Evolutionary conservation across 2,113 vertebrate species (phyloP), one percentile per base, ranked within the genome.

Genomic region (Brachyhypopomus occidentalis): DNA sequence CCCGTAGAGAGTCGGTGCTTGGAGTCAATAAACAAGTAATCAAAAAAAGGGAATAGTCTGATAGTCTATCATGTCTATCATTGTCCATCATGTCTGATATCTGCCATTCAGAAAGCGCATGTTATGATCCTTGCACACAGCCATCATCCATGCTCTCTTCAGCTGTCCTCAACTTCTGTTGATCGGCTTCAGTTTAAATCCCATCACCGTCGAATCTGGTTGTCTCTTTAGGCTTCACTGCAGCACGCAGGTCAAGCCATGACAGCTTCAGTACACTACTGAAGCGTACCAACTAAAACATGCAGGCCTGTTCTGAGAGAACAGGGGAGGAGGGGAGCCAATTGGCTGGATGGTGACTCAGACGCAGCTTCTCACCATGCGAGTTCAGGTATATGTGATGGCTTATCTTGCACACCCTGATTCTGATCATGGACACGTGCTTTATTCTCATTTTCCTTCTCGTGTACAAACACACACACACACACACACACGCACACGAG

Each of bases 181-280:
- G 88, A 90, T 93, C 92, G 91, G 88, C 86, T 81, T 83, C 88
- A 89, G 91, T 89, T 87, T 75, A 69, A 80, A 84, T 84, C 84
- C 89, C 88, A 89, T 92, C 88, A 84, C 88, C 90, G 12, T 89
- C 91, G 83, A 56, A 81, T 59, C 52, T 69, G 45, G 58, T 56
- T 20, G 67, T 74, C 60, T 25, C 22, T 59, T 36, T 67, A 67
- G 67, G 59, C 69, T 62, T 73, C 76, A 81, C 71, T 76, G 22
- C 74, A 23, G 30, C 9, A 59, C 69, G 36, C 56, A 80, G 73
- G 75, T 80, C 83, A 78, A 66, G 48, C 79, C 64, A 52, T 73
- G n/a, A 58, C 19, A 48, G 69, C 69, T 79, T n/a, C n/a, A 58
- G 45, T 30, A 60, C 77, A 60, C 2, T 45, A 62, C 12, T 70